These are phyloP conservation scores for Muricea muricata DNA, from an alignment of 92 coral and sea anemone species.

Conservation along the genomic window DNA sequence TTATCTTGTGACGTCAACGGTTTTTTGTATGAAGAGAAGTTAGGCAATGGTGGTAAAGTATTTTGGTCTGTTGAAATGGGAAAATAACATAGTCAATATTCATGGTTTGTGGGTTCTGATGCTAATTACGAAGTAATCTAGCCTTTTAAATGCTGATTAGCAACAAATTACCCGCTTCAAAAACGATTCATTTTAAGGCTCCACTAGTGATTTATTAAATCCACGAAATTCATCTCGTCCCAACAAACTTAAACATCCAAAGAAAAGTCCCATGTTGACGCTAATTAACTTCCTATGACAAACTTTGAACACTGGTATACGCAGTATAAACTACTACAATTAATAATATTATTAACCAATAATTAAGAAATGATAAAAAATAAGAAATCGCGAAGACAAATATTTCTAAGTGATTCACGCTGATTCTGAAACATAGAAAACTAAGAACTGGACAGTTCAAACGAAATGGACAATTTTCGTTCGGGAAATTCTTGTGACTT, in stretches of 20 bases:
- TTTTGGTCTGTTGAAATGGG: constrained; percentile 6
- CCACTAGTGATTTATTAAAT: not conserved
- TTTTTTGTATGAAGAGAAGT: not conserved
- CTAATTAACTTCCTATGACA: no score
- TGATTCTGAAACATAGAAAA: not conserved
- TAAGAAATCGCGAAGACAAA: not conserved
- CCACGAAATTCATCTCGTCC: not conserved
- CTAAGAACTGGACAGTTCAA: no score
- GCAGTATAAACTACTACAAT: no score
- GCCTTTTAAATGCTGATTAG: not conserved
- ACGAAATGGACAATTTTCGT: no score
- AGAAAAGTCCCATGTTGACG: not conserved
- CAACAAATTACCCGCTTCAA: not conserved
- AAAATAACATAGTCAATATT: not conserved
- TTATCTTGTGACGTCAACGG: constrained; percentile 50
- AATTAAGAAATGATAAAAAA: no score
- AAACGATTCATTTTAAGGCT: not conserved
- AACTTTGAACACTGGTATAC: no score
- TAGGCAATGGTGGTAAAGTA: constrained; percentile 29
- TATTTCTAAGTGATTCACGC: not conserved
- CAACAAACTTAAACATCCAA: not conserved
- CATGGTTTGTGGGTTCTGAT: not conserved
- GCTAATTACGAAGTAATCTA: not conserved
- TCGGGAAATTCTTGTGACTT: no score
- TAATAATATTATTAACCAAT: not conserved